Evolutionary conservation across 2,888 invertebrate genomes (phyloP).

Genomic region (Chalcis sispes): DNA sequence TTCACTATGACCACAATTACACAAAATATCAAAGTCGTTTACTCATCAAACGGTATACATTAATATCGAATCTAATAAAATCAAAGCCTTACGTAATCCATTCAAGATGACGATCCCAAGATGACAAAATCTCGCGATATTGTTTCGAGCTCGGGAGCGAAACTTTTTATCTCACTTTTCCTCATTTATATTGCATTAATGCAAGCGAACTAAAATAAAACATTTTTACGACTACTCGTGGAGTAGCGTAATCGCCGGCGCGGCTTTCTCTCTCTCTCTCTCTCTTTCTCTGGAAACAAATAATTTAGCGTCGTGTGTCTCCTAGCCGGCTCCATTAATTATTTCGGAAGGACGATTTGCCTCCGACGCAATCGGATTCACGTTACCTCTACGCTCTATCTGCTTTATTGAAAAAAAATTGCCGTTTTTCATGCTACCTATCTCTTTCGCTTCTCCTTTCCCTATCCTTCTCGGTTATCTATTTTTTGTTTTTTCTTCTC

Average conservation of each 20-base stretch:
- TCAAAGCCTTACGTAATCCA: not conserved
- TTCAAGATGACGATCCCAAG: no score
- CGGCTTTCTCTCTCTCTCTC: not conserved
- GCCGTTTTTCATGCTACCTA: conserved; percentile 42
- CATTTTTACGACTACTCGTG: not conserved
- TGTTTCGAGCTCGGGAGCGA: not conserved
- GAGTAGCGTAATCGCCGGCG: not conserved
- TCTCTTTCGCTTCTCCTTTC: conserved; percentile 9
- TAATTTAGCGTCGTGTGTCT: conserved; percentile 28
- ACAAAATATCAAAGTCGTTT: no score
- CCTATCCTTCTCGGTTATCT: not conserved
- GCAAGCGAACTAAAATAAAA: not conserved
- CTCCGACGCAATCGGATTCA: conserved; percentile 38
- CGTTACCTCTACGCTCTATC: conserved; percentile 36
- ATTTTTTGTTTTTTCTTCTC: not conserved
- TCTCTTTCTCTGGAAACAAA: not conserved
- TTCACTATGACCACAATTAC: no score
- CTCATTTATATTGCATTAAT: conserved; percentile 5
- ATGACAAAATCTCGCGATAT: no score
- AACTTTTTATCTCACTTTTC: not conserved
- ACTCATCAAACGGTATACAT: not conserved
- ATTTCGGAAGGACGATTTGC: conserved; percentile 52
- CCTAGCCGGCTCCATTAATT: conserved; percentile 41
- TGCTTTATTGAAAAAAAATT: conserved; percentile 48
- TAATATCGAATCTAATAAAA: not conserved